Percentiles rank a stretch among this genome's conserved stretches.
Evolutionary conservation across 2,797 vertebrate species (phyloP).

Genomic region (Cryptoprocta ferox): DNA sequence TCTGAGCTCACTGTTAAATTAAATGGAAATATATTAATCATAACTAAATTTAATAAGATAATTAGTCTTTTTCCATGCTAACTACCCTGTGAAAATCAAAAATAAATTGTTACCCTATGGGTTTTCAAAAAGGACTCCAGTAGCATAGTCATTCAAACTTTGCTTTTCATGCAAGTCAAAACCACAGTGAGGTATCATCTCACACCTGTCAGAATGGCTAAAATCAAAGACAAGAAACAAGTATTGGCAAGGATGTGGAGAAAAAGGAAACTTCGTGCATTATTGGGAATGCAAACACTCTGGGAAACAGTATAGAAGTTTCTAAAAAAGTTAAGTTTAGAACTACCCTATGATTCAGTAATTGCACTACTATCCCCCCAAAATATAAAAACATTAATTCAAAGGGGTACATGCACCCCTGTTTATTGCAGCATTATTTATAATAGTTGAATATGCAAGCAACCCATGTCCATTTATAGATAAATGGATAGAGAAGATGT

Average conservation of each 20-base stretch:
- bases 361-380: not conserved
- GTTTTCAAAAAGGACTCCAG: not conserved
- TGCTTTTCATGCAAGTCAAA: not conserved
- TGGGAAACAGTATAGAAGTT: not conserved
- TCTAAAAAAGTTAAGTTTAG: not conserved
- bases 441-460: not conserved
- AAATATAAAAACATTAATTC: not conserved
- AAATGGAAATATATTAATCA: not conserved
- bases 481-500: not conserved
- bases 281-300: not conserved
- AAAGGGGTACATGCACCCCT: not conserved
- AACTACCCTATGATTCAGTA: not conserved
- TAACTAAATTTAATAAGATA: not conserved
- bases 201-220: not conserved
- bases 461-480: not conserved
- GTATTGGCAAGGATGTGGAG: not conserved
- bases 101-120: not conserved
- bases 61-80: not conserved
- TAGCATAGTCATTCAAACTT: conserved; percentile 27
- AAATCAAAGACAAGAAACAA: not conserved
- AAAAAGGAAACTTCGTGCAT: not conserved
- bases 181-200: not conserved
- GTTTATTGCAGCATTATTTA: not conserved
- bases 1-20: not conserved
- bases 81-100: not conserved